phyloP scores from a whole-genome alignment of 2,113 vertebrate genomes.

The Coreoperca whiteheadi region DNA sequence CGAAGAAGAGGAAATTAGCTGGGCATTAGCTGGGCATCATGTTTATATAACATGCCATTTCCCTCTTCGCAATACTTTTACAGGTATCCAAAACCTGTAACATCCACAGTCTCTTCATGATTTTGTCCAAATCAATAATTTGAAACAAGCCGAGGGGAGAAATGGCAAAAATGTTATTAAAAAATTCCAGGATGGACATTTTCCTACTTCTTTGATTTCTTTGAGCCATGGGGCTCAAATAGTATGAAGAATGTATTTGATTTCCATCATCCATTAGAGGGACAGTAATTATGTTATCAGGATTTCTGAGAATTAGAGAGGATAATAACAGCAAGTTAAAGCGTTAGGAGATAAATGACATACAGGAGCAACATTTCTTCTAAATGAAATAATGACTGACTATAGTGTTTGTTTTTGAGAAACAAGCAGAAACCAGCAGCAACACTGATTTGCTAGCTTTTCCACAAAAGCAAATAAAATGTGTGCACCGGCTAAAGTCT shows the following conservation, averaged over 20 bases:
- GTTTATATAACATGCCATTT: not conserved
- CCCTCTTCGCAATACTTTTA: not conserved
- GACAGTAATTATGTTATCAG: not conserved
- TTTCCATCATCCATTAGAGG: not conserved
- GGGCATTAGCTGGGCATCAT: no score
- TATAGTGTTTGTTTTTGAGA: slow-evolving; percentile 21
- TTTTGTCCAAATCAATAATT: not conserved
- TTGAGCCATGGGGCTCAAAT: not conserved
- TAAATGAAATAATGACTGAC: not conserved
- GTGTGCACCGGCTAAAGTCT: slow-evolving; percentile 8
- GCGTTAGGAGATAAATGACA: not conserved
- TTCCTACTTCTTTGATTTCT: not conserved
- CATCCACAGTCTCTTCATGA: not conserved
- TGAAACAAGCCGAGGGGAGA: not conserved
- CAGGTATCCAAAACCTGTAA: no score
- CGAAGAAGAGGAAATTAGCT: not conserved
- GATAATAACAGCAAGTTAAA: not conserved
- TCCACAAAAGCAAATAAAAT: slow-evolving; percentile 16
- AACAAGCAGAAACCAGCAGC: not conserved
- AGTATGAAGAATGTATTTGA: no score
- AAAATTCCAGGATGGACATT: no score
- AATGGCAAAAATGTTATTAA: no score
- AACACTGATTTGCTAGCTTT: not conserved
- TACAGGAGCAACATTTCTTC: not conserved
- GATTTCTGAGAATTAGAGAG: not conserved